Percentiles rank a stretch among this genome's conserved stretches.
Evolutionary conservation across 2,888 invertebrate genomes (phyloP).

Genomic region (Sphaerolaimus hirsutus): DNA sequence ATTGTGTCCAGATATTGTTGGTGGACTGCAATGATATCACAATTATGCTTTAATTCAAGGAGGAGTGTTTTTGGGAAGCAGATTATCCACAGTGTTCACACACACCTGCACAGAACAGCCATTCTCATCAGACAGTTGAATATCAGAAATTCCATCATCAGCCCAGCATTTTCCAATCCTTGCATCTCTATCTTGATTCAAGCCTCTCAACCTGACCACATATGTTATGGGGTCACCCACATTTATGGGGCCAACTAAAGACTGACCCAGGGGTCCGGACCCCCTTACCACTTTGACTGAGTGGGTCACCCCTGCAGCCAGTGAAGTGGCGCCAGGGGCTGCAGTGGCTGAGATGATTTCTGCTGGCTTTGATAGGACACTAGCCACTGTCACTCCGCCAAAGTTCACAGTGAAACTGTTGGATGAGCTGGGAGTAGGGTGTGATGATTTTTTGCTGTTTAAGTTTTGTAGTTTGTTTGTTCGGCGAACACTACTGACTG

Average conservation of each 20-base stretch:
- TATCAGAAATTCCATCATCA: slow-evolving; percentile 9
- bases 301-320: too few relatives aligned
- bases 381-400: too few relatives aligned
- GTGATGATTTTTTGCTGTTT: too few relatives aligned
- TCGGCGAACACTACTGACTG: too few relatives aligned
- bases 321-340: too few relatives aligned
- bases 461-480: too few relatives aligned
- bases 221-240: slow-evolving; percentile 14
- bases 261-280: slow-evolving; percentile 11
- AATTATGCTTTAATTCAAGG: background rate
- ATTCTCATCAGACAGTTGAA: slow-evolving; percentile 10
- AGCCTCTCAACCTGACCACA: slow-evolving; percentile 10
- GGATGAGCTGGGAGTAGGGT: too few relatives aligned
- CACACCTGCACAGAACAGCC: slow-evolving; percentile 9
- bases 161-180: slow-evolving; percentile 14
- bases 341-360: too few relatives aligned
- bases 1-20: slow-evolving; percentile 11
- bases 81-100: background rate
- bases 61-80: slow-evolving; percentile 1
- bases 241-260: slow-evolving; percentile 9
- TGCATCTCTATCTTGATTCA: slow-evolving; percentile 10
- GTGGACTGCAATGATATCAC: background rate
- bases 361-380: too few relatives aligned
- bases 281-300: too few relatives aligned
- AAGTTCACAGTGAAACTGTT: too few relatives aligned